phyloP scores from a whole-genome alignment of 2,888 invertebrate species.

The Leptogaster cylindrica region DNA sequence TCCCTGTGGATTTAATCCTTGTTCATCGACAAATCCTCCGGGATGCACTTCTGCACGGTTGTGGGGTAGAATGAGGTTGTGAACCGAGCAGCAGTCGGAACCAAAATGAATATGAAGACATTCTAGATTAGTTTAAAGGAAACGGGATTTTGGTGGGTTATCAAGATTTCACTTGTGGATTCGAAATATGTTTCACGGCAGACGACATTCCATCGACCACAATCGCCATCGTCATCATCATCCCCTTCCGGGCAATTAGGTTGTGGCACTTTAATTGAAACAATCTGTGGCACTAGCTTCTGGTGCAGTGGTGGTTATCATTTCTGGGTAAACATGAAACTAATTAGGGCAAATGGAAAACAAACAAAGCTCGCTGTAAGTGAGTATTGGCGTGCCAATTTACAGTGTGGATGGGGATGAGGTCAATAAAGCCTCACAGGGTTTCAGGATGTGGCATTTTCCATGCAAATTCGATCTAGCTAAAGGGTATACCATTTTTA shows the following conservation, averaged over 20 bases:
- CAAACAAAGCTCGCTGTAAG: slow-evolving; percentile 21
- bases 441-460: not conserved
- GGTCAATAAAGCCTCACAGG: not conserved
- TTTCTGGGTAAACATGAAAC: not conserved
- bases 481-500: not conserved
- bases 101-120: too few species aligned
- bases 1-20: not conserved
- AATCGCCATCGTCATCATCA: too few species aligned
- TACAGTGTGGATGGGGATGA: not conserved
- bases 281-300: slow-evolving; percentile 11
- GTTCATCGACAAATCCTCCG: not conserved
- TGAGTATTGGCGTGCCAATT: slow-evolving; percentile 6
- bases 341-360: slow-evolving; percentile 31
- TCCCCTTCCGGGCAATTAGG: too few species aligned
- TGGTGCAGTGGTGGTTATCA: not conserved
- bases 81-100: too few species aligned
- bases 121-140: slow-evolving; percentile 5
- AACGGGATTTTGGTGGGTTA: slow-evolving; percentile 2
- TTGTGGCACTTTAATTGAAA: slow-evolving; percentile 25
- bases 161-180: not conserved
- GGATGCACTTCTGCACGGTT: not conserved
- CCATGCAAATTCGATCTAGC: slow-evolving; percentile 14
- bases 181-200: not conserved
- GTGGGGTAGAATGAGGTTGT: not conserved
- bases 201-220: too few species aligned